A percentile compares a stretch with the other conserved stretches of the same genome.
These are phyloP conservation scores for Leptonema lineaticorne DNA, from an alignment of 1,140 invertebrate genomes.

Conservation along the genomic window DNA sequence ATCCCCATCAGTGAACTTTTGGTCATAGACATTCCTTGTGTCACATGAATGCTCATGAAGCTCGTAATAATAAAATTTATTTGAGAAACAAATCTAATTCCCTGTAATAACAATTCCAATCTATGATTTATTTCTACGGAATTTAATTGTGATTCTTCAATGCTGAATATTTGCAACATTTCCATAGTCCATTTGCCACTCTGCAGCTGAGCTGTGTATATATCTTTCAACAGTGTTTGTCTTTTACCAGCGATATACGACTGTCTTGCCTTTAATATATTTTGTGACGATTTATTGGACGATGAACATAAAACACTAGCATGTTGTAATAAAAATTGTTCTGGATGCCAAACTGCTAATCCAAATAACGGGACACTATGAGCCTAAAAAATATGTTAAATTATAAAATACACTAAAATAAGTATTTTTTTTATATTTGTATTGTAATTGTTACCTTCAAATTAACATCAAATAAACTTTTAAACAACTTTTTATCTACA, in stretches of 20 bases:
- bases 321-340: conserved; percentile 69
- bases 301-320: conserved; percentile 58
- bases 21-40: conserved; percentile 73
- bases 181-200: conserved; percentile 62
- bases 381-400: conserved; percentile 51
- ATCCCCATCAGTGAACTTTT: conserved; percentile 74
- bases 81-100: conserved; percentile 63
- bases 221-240: conserved; percentile 62
- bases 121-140: conserved; percentile 64
- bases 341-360: conserved; percentile 78
- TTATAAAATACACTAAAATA: neutral
- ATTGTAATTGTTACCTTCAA: conserved; percentile 64
- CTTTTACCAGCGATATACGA: conserved; percentile 61
- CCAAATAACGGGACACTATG: conserved; percentile 74
- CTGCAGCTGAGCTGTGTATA: conserved; percentile 45
- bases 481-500: conserved; percentile 77
- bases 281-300: conserved; percentile 60
- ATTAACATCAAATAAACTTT: conserved; percentile 70
- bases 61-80: conserved; percentile 65
- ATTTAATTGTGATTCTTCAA: conserved; percentile 57
- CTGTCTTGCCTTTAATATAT: conserved; percentile 57
- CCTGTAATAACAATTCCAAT: conserved; percentile 63
- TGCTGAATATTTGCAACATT: conserved; percentile 58
- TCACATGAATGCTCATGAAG: conserved; percentile 81
- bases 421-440: neutral